Evolutionary conservation across 2,888 invertebrate genomes (phyloP).

Genomic region (Boloria selene): DNA sequence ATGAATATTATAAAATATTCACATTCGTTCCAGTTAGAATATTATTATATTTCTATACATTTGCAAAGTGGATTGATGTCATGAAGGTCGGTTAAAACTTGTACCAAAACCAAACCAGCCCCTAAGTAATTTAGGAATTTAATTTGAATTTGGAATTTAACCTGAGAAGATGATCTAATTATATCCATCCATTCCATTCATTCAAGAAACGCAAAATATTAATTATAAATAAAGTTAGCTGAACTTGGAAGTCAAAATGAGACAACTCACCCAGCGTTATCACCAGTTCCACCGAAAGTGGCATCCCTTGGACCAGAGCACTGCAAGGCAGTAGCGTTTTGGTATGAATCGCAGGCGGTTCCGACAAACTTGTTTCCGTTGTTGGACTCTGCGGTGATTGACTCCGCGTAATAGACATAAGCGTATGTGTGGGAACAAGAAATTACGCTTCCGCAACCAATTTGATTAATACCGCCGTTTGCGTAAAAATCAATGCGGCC

Average conservation of each 20-base stretch:
- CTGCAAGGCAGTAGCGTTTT: constrained; percentile 49
- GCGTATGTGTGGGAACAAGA: constrained; percentile 60
- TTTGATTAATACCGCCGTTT: constrained; percentile 65
- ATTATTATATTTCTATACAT: too few relatives aligned
- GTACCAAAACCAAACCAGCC: too few relatives aligned
- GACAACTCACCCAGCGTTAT: constrained; percentile 55
- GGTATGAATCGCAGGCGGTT: constrained; percentile 58
- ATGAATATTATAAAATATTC: too few relatives aligned
- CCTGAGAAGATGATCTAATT: too few relatives aligned
- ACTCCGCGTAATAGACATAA: constrained; percentile 67
- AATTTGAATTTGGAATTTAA: too few relatives aligned
- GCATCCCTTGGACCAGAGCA: constrained; percentile 57
- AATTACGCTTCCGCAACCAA: constrained; percentile 54
- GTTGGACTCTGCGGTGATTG: constrained; percentile 48
- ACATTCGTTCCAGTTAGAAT: too few relatives aligned
- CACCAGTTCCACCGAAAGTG: constrained; percentile 59
- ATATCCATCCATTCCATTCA: too few relatives aligned
- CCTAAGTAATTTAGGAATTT: too few relatives aligned
- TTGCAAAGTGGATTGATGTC: too few relatives aligned
- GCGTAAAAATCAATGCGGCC: constrained; percentile 72
- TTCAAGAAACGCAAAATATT: too few relatives aligned
- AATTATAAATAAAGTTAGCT: neutral
- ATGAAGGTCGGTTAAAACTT: too few relatives aligned
- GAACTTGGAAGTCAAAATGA: neutral
- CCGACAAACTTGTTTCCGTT: constrained; percentile 59